Evolutionary conservation across 2,113 vertebrate species (phyloP).

Genomic region (Takifugu bimaculatus): DNA sequence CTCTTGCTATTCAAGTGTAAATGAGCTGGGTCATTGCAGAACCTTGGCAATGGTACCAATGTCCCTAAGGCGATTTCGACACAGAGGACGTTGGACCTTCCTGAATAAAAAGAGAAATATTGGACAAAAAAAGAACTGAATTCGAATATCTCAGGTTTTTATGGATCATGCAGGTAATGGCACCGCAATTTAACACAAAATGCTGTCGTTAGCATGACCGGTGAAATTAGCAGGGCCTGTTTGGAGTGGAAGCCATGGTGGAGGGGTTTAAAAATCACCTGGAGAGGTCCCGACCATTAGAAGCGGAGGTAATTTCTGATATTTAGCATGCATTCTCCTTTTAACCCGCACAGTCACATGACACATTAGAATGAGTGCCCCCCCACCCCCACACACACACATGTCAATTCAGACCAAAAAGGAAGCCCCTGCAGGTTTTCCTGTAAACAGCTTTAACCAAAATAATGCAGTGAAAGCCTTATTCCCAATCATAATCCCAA

Average conservation of each 20-base stretch:
- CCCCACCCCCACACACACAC: conserved; percentile 18
- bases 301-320: conserved; percentile 48
- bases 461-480: conserved; percentile 63
- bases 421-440: conserved; percentile 62
- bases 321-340: conserved; percentile 56
- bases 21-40: conserved; percentile 46
- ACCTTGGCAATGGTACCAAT: conserved; percentile 9
- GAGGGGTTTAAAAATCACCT: conserved; percentile 39
- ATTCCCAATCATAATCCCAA: conserved; percentile 65
- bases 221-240: conserved; percentile 52
- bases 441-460: conserved; percentile 64
- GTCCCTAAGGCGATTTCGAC: conserved; percentile 5
- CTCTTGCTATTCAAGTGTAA: conserved; percentile 56
- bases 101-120: background rate
- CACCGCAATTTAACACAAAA: conserved; percentile 23
- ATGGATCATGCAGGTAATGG: conserved; percentile 19
- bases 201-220: conserved; percentile 23
- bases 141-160: conserved; percentile 29
- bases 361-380: conserved; percentile 47
- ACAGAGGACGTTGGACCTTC: conserved; percentile 1
- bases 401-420: conserved; percentile 50
- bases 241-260: conserved; percentile 33
- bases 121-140: background rate
- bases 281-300: conserved; percentile 42
- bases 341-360: conserved; percentile 50